Evolutionary conservation across 2,888 invertebrate genomes (phyloP).

Genomic region (Frankliniella intonsa): DNA sequence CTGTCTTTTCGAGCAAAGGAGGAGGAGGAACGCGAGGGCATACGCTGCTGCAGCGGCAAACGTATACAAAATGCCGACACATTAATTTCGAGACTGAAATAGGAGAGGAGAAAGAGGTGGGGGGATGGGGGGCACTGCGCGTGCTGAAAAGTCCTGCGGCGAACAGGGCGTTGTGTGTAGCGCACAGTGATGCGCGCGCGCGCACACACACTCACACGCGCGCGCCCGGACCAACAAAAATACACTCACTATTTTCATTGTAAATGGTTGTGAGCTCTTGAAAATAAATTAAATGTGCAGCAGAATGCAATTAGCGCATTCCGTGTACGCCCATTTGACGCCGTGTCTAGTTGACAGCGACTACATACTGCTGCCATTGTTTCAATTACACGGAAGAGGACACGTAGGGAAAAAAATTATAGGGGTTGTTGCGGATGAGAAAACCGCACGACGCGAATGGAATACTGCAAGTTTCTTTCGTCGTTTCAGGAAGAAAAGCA

Average conservation of each 20-base stretch:
- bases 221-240: neutral
- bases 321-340: neutral
- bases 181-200: neutral
- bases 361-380: neutral
- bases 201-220: neutral
- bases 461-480: too few relatives aligned
- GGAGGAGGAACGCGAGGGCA: neutral
- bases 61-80: neutral
- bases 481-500: too few relatives aligned
- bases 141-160: slow-evolving; percentile 1
- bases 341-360: too few relatives aligned
- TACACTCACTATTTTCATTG: slow-evolving; percentile 21
- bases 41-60: neutral
- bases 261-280: slow-evolving; percentile 5
- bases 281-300: slow-evolving; percentile 25
- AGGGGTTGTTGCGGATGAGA: too few relatives aligned
- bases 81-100: slow-evolving; percentile 13
- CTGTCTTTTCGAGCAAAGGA: neutral
- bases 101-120: neutral
- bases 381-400: slow-evolving; percentile 19
- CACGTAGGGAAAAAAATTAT: too few relatives aligned
- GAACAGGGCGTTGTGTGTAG: neutral
- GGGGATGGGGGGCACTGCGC: neutral
- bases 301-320: slow-evolving; percentile 20
- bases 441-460: too few relatives aligned